A percentile compares a stretch with the other conserved stretches of the same genome.
Conservation (phyloP, 2,113 vertebrate species). For the Otolemur garnettii region DNA sequence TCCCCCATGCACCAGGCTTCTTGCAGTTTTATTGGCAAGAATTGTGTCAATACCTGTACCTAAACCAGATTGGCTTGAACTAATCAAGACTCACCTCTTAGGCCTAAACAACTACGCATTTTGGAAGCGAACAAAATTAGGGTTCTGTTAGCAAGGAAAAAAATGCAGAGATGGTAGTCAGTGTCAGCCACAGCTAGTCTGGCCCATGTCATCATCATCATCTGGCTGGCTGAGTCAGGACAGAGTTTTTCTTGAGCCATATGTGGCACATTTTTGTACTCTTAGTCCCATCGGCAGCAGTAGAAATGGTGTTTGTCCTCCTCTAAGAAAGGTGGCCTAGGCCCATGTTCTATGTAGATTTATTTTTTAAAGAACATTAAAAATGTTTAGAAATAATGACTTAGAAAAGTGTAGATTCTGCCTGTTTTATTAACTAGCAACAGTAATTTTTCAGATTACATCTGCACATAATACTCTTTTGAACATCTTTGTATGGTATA, state of each 20-base stretch:
- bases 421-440: conserved; percentile 41
- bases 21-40: neutral
- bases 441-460: conserved; percentile 27
- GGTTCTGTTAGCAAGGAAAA: neutral
- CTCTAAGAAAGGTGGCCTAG: neutral
- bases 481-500: neutral
- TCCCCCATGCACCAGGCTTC: neutral
- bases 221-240: neutral
- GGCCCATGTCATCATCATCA: neutral
- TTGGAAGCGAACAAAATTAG: neutral
- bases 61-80: neutral
- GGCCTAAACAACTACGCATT: neutral
- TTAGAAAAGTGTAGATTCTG: conserved; percentile 46
- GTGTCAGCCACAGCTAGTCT: neutral
- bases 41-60: neutral
- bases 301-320: neutral
- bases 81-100: neutral
- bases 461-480: neutral
- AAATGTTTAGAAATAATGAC: neutral
- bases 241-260: neutral
- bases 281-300: neutral
- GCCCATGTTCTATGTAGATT: neutral
- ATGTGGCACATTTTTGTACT: neutral
- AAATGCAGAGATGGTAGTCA: too few species aligned
- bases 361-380: neutral